Conservation (phyloP, 2,888 invertebrate species). For the Lepidocyrtoides sp. region DNA sequence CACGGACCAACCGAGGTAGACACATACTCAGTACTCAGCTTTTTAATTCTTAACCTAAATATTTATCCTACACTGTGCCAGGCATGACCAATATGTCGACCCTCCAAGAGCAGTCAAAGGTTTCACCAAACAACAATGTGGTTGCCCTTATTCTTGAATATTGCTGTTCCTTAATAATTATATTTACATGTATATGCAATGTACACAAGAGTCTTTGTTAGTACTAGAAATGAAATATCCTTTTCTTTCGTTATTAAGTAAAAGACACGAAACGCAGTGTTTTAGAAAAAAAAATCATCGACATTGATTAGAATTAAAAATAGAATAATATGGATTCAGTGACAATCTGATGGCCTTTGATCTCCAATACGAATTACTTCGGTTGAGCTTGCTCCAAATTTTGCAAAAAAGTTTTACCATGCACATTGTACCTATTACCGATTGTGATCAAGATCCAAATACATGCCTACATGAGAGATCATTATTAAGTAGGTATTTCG, state of each 20-base stretch:
- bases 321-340: not conserved
- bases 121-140: conserved; percentile 66
- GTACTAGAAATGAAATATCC: too few relatives aligned
- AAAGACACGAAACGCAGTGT: not conserved
- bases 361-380: not conserved
- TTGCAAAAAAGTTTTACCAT: too few relatives aligned
- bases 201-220: too few relatives aligned
- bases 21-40: not conserved
- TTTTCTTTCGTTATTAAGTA: not conserved
- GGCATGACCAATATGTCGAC: conserved; percentile 69
- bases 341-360: not conserved
- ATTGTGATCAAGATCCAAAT: too few relatives aligned
- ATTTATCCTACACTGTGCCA: conserved; percentile 69
- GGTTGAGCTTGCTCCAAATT: too few relatives aligned
- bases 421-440: too few relatives aligned
- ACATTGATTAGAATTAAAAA: not conserved
- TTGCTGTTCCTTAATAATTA: not conserved
- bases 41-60: conserved; percentile 66
- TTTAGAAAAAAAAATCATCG: too few relatives aligned
- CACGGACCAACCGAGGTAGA: not conserved
- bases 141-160: conserved; percentile 67
- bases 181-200: not conserved
- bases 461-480: too few relatives aligned
- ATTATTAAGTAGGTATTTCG: too few relatives aligned
- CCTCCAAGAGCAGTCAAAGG: conserved; percentile 58